These are phyloP conservation scores for Oplegnathus fasciatus DNA, from an alignment of 2,113 vertebrate genomes.

Conservation along the genomic window DNA sequence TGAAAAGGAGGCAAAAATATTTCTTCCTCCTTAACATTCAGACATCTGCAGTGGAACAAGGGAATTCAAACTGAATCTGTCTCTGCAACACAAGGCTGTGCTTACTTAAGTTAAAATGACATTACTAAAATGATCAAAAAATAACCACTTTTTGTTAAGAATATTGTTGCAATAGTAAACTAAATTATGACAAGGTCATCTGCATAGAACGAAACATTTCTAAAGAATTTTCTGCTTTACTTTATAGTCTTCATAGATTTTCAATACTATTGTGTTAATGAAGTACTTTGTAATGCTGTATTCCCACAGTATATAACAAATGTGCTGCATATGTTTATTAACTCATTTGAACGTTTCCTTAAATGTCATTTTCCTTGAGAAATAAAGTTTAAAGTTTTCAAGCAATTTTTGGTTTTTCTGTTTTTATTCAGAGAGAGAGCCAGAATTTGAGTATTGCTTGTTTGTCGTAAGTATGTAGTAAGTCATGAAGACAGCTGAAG, in stretches of 20 bases:
- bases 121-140: neutral
- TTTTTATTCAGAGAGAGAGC: conserved; percentile 21
- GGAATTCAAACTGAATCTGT: conserved; percentile 1
- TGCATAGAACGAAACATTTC: conserved; percentile 26
- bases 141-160: neutral
- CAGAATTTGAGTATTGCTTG: neutral
- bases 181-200: conserved; percentile 5
- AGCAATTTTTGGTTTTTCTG: conserved; percentile 42
- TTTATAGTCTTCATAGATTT: conserved; percentile 35
- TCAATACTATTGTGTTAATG: conserved; percentile 2
- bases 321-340: conserved; percentile 37
- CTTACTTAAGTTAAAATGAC: conserved; percentile 15
- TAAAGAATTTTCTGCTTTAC: conserved; percentile 21
- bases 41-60: conserved; percentile 13
- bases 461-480: no score
- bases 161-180: neutral
- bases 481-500: neutral
- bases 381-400: conserved; percentile 71
- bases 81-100: conserved; percentile 15
- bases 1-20: neutral
- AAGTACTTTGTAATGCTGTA: conserved; percentile 19
- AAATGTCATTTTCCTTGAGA: conserved; percentile 43
- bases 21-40: neutral
- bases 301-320: conserved; percentile 6
- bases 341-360: conserved; percentile 32